Percentiles rank a stretch among this genome's conserved stretches.
phyloP scores from a whole-genome alignment of 2,888 invertebrate species.

The Drosophila kambysellisi region DNA sequence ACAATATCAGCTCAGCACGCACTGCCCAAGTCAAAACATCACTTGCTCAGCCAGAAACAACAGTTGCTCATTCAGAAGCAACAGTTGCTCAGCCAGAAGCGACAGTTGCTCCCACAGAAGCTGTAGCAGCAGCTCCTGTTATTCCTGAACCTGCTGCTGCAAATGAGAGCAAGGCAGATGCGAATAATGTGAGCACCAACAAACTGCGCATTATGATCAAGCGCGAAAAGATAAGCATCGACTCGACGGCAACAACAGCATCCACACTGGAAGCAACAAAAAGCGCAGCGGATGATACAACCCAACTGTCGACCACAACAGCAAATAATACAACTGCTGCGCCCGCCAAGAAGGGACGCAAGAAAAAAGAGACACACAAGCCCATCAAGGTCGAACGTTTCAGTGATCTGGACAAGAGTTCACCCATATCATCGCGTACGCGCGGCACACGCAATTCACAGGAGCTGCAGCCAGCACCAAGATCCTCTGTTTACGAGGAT shows the following conservation, averaged over 20 bases:
- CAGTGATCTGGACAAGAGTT: constrained; percentile 68
- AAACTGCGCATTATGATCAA: constrained; percentile 72
- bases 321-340: constrained; percentile 13
- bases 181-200: background rate
- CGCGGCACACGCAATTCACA: constrained; percentile 50
- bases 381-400: constrained; percentile 84
- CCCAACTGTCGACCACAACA: constrained; percentile 48
- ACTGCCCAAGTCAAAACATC: background rate
- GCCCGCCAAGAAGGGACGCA: constrained; percentile 67
- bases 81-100: background rate
- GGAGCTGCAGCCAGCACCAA: constrained; percentile 27
- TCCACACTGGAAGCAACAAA: constrained; percentile 41
- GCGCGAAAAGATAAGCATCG: constrained; percentile 72
- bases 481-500: constrained; percentile 85
- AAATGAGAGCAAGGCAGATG: background rate
- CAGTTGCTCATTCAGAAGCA: background rate
- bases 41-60: background rate
- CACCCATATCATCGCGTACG: constrained; percentile 76
- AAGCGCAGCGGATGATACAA: constrained; percentile 43
- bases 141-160: background rate
- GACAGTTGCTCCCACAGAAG: background rate
- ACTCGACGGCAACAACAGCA: constrained; percentile 13
- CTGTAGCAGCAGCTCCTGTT: background rate
- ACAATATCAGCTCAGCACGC: background rate
- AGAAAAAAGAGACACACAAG: constrained; percentile 73